Evolutionary conservation across 92 coral and sea anemone species (phyloP).

Genomic region (Phymanthus crucifer): DNA sequence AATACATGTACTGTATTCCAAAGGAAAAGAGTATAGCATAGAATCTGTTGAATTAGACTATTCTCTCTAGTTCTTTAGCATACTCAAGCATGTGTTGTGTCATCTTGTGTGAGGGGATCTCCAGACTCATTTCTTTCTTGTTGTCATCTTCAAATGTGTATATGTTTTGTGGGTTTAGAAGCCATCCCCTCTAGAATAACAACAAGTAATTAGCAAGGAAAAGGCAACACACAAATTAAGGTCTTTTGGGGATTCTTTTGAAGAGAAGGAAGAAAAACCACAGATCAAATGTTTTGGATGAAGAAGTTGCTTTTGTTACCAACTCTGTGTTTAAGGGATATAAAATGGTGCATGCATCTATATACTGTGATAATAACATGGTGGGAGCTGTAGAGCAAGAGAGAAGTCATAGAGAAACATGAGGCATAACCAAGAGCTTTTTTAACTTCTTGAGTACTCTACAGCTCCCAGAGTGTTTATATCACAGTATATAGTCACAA

Average conservation of each 20-base stretch:
- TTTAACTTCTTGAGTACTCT: no score
- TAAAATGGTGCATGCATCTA: no score
- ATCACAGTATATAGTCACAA: no score
- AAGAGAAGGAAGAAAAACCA: background rate
- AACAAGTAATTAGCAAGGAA: background rate
- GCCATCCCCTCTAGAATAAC: conserved; percentile 84
- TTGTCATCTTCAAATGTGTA: conserved; percentile 74
- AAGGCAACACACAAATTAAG: background rate
- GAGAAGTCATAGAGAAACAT: no score
- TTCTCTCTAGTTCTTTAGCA: conserved; percentile 96
- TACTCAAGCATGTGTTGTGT: conserved; percentile 98
- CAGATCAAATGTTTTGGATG: no score
- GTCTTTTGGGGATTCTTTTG: background rate
- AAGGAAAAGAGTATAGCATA: background rate
- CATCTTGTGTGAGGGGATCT: conserved; percentile 83
- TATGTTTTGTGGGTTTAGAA: conserved; percentile 58
- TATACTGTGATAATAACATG: no score
- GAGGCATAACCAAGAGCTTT: no score
- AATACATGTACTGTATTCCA: conserved; percentile 2
- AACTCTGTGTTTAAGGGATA: no score
- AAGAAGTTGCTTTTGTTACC: no score
- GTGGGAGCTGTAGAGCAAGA: no score
- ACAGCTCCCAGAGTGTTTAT: no score
- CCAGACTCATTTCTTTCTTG: conserved; percentile 78
- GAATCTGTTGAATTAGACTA: conserved; percentile 55